Base-by-base conservation (phyloP, 1,140 invertebrate genomes). In the Drosophila punjabiensis region DNA sequence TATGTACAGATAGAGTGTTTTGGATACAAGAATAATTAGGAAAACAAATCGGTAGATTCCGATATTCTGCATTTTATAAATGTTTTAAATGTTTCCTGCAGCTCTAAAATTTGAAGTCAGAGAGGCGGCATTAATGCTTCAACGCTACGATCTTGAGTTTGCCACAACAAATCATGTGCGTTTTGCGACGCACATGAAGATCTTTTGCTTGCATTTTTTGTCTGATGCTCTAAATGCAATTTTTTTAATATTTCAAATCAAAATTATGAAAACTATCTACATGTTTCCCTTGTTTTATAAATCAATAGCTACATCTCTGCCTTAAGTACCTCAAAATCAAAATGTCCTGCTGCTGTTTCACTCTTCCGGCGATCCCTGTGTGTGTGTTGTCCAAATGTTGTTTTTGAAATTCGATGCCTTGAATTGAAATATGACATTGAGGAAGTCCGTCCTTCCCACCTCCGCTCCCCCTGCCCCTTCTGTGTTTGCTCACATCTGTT, bases 401-500 rank as follows among this genome's bases (percentile, higher is more conserved):
- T 53, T 74, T 61, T 74, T 61, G 74, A 68, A 60, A 77, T 68
- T 47, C 48, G 75, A 77, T 60, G 37, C 75, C 74, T 55, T 55
- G 48, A 28, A 33, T 32, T 59, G 75, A 61, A 77, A 77, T 67
- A 33, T 48, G 55, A 56, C 64, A 74, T 53, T 52, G 45, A 74
- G 80, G 80, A 86, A 73, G 63, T 63, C 33, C 33, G 63, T 63
- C 33, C 33, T n/a, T 43, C n/a, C 32, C 56, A n/a, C 35, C 56
- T 41, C 33, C 13, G 10, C 11, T 28, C 20, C 10, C 5, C n/a
- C 24, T 24, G 24, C n/a, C 47, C 47, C 16, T 16, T 11, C 10
- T 33, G 20, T 33, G 53, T 69, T 68, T 55, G 24, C 39, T 39
- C 67, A 68, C 83, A 87, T 85, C 80, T 87, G 83, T 80, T 80